Evolutionary conservation across 2,113 vertebrate species (phyloP).

Genomic region (Oryzias melastigma): DNA sequence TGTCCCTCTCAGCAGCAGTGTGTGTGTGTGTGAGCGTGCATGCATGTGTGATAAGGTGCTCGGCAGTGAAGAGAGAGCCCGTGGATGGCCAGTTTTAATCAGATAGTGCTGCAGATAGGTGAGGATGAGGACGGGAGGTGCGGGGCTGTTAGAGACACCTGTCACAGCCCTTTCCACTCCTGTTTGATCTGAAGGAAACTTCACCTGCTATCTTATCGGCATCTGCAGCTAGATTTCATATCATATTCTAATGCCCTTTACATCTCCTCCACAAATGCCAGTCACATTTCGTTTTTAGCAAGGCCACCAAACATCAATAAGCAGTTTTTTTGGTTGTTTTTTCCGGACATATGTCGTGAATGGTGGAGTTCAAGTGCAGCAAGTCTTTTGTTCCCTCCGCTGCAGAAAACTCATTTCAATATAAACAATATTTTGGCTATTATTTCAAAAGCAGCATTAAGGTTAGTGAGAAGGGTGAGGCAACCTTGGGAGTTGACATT

Average conservation of each 20-base stretch:
- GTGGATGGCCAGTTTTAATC: slow-evolving; percentile 63
- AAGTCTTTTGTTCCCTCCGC: slow-evolving; percentile 31
- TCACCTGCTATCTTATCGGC: slow-evolving; percentile 64
- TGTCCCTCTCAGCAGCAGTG: slow-evolving; percentile 59
- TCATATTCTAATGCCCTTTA: slow-evolving; percentile 69
- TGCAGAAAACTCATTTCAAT: slow-evolving; percentile 23
- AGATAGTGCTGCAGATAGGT: slow-evolving; percentile 68
- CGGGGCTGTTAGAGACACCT: slow-evolving; percentile 55
- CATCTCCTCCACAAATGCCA: slow-evolving; percentile 64
- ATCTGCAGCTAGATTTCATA: slow-evolving; percentile 65
- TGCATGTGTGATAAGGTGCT: slow-evolving; percentile 26
- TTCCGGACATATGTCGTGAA: slow-evolving; percentile 36
- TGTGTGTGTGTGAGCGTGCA: slow-evolving; percentile 35
- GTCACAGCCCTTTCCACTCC: slow-evolving; percentile 60
- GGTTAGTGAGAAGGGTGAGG: slow-evolving; percentile 51
- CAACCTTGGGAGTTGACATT: slow-evolving; percentile 78
- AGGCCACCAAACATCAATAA: slow-evolving; percentile 64
- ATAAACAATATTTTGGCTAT: slow-evolving; percentile 32
- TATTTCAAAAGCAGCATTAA: slow-evolving; percentile 65
- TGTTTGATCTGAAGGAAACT: slow-evolving; percentile 58
- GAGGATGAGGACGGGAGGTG: slow-evolving; percentile 53
- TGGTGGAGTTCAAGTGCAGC: slow-evolving; percentile 34
- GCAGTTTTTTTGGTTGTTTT: slow-evolving; percentile 28
- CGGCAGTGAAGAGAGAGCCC: slow-evolving; percentile 24
- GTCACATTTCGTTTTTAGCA: slow-evolving; percentile 47